These are phyloP conservation scores for Gonatopus flavifemur DNA, from an alignment of 1,140 invertebrate genomes.

Conservation along the genomic window DNA sequence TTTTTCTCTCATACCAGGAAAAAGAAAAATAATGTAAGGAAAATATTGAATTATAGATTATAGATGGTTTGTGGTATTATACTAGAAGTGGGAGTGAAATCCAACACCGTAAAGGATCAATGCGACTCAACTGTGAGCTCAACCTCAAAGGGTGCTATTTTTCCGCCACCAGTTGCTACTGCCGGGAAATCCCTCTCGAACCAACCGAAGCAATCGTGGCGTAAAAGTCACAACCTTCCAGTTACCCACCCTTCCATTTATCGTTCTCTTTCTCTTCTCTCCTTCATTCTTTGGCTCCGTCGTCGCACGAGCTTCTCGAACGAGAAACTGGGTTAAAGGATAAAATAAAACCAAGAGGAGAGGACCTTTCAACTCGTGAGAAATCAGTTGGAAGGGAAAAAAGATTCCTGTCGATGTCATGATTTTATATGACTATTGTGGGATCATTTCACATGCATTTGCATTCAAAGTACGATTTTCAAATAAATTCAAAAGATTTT, in stretches of 20 bases:
- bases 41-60: too few relatives aligned
- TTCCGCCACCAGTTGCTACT: slow-evolving; percentile 33
- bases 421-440: too few relatives aligned
- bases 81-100: too few relatives aligned
- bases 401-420: too few relatives aligned
- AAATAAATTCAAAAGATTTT: too few relatives aligned
- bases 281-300: slow-evolving; percentile 13
- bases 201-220: slow-evolving; percentile 28
- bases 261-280: slow-evolving; percentile 15
- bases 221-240: slow-evolving; percentile 34
- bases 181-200: slow-evolving; percentile 29
- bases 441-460: too few relatives aligned
- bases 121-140: too few relatives aligned
- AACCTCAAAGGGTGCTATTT: slow-evolving; percentile 27
- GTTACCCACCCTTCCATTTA: slow-evolving; percentile 18
- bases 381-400: background rate
- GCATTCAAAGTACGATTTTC: too few relatives aligned
- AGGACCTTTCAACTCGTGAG: slow-evolving; percentile 10
- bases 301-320: slow-evolving; percentile 16
- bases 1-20: too few relatives aligned
- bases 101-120: slow-evolving; percentile 15
- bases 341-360: slow-evolving; percentile 20
- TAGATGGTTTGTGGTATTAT: too few relatives aligned
- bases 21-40: too few relatives aligned
- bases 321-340: slow-evolving; percentile 18